phyloP scores from a whole-genome alignment of 2,113 vertebrate genomes.

The Podiceps cristatus region DNA sequence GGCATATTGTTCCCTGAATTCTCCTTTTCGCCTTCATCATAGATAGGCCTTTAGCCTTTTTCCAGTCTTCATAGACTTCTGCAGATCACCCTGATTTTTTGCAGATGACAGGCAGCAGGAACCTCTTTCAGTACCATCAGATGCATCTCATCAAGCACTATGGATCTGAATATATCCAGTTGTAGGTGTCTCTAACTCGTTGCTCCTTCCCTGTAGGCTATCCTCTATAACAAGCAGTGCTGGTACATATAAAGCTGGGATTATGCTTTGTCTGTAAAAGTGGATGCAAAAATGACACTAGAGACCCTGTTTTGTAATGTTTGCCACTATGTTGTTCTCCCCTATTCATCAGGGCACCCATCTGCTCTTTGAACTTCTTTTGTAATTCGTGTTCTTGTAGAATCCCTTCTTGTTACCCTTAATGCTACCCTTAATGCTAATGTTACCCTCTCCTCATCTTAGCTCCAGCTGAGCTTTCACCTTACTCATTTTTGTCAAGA shows the following conservation, averaged over 20 bases:
- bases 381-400: not conserved
- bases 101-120: not conserved
- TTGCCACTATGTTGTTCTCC: not conserved
- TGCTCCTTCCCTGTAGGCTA: not conserved
- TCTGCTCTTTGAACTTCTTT: not conserved
- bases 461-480: not conserved
- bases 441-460: not conserved
- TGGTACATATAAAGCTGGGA: not conserved
- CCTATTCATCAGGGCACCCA: accelerated
- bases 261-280: not conserved
- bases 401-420: not conserved
- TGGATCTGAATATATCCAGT: not conserved
- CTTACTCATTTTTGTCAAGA: not conserved
- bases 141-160: not conserved
- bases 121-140: not conserved
- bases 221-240: not conserved
- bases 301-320: not conserved
- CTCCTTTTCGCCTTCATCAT: not conserved
- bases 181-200: not conserved
- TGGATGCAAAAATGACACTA: not conserved
- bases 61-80: not conserved
- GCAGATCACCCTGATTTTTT: not conserved
- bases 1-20: not conserved
- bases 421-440: not conserved
- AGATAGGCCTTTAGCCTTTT: not conserved